Percentiles rank a stretch among this genome's conserved stretches.
phyloP scores from a whole-genome alignment of 37 sponge, comb jelly and placozoan genomes.

The Theonella swinhoei region DNA sequence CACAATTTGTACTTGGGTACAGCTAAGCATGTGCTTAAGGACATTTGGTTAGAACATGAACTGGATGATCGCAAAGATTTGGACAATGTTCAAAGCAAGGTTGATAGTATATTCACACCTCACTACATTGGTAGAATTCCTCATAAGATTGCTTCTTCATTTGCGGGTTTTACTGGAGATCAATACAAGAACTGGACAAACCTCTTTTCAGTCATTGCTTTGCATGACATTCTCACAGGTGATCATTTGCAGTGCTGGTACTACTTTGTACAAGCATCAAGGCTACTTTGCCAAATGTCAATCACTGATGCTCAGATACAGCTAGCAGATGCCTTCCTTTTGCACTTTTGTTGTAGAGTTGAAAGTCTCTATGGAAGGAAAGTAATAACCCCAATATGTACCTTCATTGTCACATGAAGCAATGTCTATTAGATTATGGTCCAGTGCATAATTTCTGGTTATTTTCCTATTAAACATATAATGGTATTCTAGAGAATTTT shows the following conservation, averaged over 20 bases:
- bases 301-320: constrained; percentile 17
- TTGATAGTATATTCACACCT: constrained; percentile 14
- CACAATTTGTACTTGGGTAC: constrained; percentile 37
- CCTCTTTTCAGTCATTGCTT: constrained; percentile 3
- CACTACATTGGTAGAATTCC: too few species aligned
- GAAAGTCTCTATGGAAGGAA: constrained; percentile 25
- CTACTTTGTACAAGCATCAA: constrained; percentile 37
- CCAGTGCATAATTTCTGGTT: constrained; percentile 37
- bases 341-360: constrained; percentile 25
- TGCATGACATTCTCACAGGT: not conserved
- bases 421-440: constrained; percentile 49
- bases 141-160: constrained; percentile 12
- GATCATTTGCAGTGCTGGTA: constrained; percentile 36
- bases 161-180: constrained; percentile 61
- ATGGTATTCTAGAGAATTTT: constrained; percentile 27
- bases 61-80: not conserved
- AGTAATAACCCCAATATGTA: constrained; percentile 54
- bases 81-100: not conserved
- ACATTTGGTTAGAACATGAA: not conserved
- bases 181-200: constrained; percentile 38
- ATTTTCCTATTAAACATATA: constrained; percentile 47
- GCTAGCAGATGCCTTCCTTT: constrained; percentile 25
- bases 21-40: constrained; percentile 9
- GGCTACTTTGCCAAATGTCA: not conserved
- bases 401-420: constrained; percentile 30